phyloP scores from a whole-genome alignment of 1,140 invertebrate genomes.

The Theocolax elegans region DNA sequence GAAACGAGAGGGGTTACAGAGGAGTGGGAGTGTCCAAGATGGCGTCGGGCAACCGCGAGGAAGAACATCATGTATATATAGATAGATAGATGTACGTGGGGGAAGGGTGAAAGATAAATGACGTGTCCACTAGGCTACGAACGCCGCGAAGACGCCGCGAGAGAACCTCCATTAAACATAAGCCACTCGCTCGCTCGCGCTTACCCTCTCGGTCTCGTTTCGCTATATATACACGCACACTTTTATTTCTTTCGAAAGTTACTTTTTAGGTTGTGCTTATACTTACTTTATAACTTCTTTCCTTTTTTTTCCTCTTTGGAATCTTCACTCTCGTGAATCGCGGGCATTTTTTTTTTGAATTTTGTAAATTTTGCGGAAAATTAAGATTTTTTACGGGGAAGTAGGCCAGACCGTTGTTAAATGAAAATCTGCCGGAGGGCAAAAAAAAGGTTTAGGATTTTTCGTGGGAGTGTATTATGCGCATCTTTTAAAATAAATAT shows the following conservation, averaged over 20 bases:
- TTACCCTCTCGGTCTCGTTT: not conserved
- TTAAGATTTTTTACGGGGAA: too few species aligned
- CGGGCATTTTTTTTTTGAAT: not conserved
- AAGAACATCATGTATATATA: constrained; percentile 39
- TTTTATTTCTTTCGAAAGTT: too few species aligned
- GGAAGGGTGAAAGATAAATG: constrained; percentile 67
- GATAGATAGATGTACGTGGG: constrained; percentile 43
- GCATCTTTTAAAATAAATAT: too few species aligned
- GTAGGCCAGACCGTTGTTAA: too few species aligned
- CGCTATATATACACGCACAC: too few species aligned
- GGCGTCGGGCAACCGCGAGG: constrained; percentile 51
- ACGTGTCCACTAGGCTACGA: constrained; percentile 58
- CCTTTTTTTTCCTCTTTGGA: constrained; percentile 18
- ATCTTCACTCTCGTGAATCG: constrained; percentile 26
- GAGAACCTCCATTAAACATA: constrained; percentile 62
- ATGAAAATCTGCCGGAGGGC: too few species aligned
- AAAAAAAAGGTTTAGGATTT: too few species aligned
- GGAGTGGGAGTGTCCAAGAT: constrained; percentile 61
- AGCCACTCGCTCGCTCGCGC: constrained; percentile 47
- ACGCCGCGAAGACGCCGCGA: constrained; percentile 54
- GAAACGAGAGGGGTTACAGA: constrained; percentile 3
- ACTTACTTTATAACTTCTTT: constrained; percentile 38
- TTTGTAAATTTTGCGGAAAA: too few species aligned
- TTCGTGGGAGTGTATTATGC: too few species aligned
- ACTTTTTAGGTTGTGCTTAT: too few species aligned